Base-by-base conservation (phyloP, 2,113 vertebrate species). In the Aythya baeri region DNA sequence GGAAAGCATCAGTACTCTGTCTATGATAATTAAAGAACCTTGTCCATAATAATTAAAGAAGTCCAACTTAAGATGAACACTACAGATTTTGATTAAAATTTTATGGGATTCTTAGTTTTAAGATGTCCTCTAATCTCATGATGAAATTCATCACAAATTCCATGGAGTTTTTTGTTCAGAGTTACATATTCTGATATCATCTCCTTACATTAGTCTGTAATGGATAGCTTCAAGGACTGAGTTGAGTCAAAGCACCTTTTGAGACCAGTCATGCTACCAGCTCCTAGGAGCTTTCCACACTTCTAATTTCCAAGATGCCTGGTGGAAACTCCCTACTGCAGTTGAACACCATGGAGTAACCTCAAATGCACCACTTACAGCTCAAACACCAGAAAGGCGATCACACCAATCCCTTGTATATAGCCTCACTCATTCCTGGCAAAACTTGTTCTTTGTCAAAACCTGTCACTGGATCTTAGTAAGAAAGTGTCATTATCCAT, bases 281-380 rank as follows among this genome's bases (percentile, higher is more conserved):
- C 6, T 74, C 22, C 23, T 23, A 7, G 8, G 22, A 67, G 1
- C 6, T 54, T 94, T 44, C 22, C 31, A 14, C 13, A 2, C 11
- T 27, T 11, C 6, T 9, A 5, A 0, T 74, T 62, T 50, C 52
- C 44, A 59, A 62, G 1, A 0, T 27, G 6, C 15, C 20, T 52
- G 12, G 4, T 14, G 13, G 2, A 21, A 65, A 17, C 2, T 7
- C 6, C 17, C 10, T 38, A 6, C 20, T 54, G 17, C 61, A 29
- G 5, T 22, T 43, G 54, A 52, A 15, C 27, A 22, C 20, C 15
- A 11, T 4, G 17, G 29, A 68, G 26, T 52, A 38, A 36, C 26
- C 11, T 54, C 68, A 72, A 50, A 54, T 22, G 34, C 26, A 38
- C 26, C 17, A 16, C 13, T 52, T 11, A 10, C 7, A 70, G 20